These are phyloP conservation scores for Hippoglossus stenolepis DNA, from an alignment of 2,113 vertebrate genomes.

Conservation along the genomic window DNA sequence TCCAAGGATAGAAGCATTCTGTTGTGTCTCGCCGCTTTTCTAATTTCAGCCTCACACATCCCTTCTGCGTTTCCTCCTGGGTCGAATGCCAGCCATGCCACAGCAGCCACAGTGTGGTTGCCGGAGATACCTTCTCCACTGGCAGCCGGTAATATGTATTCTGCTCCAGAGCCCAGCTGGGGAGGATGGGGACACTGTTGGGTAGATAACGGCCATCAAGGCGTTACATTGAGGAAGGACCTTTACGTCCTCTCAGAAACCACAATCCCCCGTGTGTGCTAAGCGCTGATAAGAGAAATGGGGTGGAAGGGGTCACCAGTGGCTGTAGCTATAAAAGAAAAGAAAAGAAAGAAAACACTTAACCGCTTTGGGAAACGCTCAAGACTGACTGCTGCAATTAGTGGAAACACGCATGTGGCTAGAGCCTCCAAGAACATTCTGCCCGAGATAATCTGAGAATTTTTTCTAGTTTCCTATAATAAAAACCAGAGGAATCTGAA, in stretches of 20 bases:
- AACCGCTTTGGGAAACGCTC: constrained; percentile 52
- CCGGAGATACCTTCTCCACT: constrained; percentile 33
- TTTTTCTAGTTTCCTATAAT: background rate
- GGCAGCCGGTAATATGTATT: constrained; percentile 59
- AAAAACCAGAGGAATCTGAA: background rate
- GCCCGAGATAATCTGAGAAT: background rate
- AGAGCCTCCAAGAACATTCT: constrained; percentile 12
- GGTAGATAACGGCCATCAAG: constrained; percentile 73
- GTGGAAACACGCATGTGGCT: constrained; percentile 11
- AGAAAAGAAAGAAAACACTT: constrained; percentile 9
- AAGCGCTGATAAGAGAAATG: constrained; percentile 77
- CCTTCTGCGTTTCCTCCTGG: constrained; percentile 5
- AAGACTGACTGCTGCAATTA: constrained; percentile 44
- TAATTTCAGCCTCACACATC: constrained; percentile 39
- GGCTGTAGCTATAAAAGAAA: constrained; percentile 28
- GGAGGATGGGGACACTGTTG: constrained; percentile 51
- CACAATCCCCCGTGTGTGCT: constrained; percentile 70
- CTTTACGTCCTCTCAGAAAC: constrained; percentile 65
- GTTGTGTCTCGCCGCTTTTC: constrained; percentile 36
- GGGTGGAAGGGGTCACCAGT: constrained; percentile 67
- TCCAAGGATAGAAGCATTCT: constrained; percentile 40
- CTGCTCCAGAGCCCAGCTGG: constrained; percentile 43
- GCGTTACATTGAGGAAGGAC: constrained; percentile 60
- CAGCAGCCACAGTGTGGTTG: constrained; percentile 16
- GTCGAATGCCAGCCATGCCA: constrained; percentile 31